Percentiles rank a stretch among this genome's conserved stretches.
Evolutionary conservation across 2,113 vertebrate species (phyloP).

Genomic region (Sarotherodon lohbergeri): DNA sequence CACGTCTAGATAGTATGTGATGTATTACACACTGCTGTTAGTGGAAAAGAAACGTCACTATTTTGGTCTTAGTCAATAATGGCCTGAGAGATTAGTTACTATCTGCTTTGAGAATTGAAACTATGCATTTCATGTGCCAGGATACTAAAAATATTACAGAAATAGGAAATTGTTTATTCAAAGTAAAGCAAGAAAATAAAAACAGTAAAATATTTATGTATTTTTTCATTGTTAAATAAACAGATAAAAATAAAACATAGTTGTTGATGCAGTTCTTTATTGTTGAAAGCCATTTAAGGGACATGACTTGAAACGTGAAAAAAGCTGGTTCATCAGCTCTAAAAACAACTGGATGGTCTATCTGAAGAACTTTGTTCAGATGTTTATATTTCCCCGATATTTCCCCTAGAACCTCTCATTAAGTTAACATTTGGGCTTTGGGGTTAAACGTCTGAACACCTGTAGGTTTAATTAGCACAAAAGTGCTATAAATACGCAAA

Average conservation of each 20-base stretch:
- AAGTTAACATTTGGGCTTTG: background rate
- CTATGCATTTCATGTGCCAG: background rate
- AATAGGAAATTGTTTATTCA: background rate
- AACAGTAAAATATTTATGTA: background rate
- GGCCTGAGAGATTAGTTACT: background rate
- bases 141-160: background rate
- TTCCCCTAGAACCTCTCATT: background rate
- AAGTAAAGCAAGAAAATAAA: background rate
- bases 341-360: background rate
- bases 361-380: background rate
- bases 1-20: background rate
- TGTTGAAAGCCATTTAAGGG: background rate
- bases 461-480: background rate
- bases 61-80: background rate
- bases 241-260: no score
- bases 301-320: background rate
- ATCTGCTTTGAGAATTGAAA: background rate
- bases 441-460: background rate
- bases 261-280: background rate
- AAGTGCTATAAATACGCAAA: background rate
- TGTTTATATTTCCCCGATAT: background rate
- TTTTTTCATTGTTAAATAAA: no score
- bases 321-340: background rate
- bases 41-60: background rate
- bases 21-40: background rate